A percentile compares a stretch with the other conserved stretches of the same genome.
Conservation (phyloP, 2,113 vertebrate species). For the Gambusia holbrooki region DNA sequence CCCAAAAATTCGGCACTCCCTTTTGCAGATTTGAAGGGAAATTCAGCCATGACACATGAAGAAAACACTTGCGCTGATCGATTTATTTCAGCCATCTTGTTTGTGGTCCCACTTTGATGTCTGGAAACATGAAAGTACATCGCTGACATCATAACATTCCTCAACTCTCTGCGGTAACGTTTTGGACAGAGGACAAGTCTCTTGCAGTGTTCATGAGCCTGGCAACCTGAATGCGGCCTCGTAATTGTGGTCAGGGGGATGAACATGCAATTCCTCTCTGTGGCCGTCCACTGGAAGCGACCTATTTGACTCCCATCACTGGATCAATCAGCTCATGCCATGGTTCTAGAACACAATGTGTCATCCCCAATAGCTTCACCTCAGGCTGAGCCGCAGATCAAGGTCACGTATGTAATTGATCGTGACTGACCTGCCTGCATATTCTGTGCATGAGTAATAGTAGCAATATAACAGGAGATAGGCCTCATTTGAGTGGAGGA, state of each 20-base stretch:
- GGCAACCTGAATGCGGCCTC: slow-evolving; percentile 56
- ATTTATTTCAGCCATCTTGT: slow-evolving; percentile 52
- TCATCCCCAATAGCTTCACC: slow-evolving; percentile 74
- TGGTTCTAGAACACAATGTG: slow-evolving; percentile 58
- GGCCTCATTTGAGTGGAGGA: slow-evolving; percentile 35
- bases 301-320: slow-evolving; percentile 58
- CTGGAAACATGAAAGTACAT: slow-evolving; percentile 49
- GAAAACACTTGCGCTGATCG: slow-evolving; percentile 6
- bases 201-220: slow-evolving; percentile 56
- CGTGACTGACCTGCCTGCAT: slow-evolving; percentile 74
- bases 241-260: slow-evolving; percentile 53
- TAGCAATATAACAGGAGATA: slow-evolving; percentile 42
- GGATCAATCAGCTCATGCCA: slow-evolving; percentile 70
- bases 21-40: slow-evolving; percentile 1
- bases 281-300: slow-evolving; percentile 44
- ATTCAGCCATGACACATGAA: slow-evolving; percentile 7
- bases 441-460: slow-evolving; percentile 75
- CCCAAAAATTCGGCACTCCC: background rate
- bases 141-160: slow-evolving; percentile 74
- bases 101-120: slow-evolving; percentile 52
- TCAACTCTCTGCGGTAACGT: slow-evolving; percentile 57
- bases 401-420: slow-evolving; percentile 71
- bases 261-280: slow-evolving; percentile 68
- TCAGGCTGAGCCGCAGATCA: slow-evolving; percentile 57
- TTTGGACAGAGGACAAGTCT: slow-evolving; percentile 52